Evolutionary conservation across 1,140 invertebrate genomes (phyloP).

Genomic region (Diorhabda elongata): DNA sequence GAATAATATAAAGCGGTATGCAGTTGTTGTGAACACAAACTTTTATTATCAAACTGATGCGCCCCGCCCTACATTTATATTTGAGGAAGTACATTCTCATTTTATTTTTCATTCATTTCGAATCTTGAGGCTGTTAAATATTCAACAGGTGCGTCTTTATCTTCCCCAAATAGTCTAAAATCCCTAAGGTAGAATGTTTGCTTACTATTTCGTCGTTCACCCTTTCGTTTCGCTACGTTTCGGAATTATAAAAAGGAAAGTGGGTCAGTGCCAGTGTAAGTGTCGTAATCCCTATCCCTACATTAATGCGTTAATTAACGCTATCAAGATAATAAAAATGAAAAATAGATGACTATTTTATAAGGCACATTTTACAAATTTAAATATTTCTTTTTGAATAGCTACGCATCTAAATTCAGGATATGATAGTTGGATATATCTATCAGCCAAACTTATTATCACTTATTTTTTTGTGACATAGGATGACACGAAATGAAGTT

Average conservation of each 20-base stretch:
- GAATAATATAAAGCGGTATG: too few species aligned
- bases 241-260: conserved; percentile 2
- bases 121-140: neutral
- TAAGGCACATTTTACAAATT: neutral
- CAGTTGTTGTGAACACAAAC: too few species aligned
- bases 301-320: neutral
- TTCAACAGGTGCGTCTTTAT: conserved; percentile 2
- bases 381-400: too few species aligned
- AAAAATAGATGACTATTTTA: neutral
- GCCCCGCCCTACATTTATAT: too few species aligned
- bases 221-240: neutral
- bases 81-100: neutral
- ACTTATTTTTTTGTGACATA: too few species aligned
- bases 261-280: neutral
- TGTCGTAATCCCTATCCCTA: neutral
- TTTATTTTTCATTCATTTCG: neutral
- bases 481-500: too few species aligned
- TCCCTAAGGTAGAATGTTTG: neutral
- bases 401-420: too few species aligned
- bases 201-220: neutral
- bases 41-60: too few species aligned
- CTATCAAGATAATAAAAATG: conserved; percentile 1
- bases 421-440: too few species aligned
- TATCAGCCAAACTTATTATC: too few species aligned
- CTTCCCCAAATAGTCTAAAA: neutral